Base-by-base conservation (phyloP, 2,113 vertebrate species). In the Pterocles orientalis region DNA sequence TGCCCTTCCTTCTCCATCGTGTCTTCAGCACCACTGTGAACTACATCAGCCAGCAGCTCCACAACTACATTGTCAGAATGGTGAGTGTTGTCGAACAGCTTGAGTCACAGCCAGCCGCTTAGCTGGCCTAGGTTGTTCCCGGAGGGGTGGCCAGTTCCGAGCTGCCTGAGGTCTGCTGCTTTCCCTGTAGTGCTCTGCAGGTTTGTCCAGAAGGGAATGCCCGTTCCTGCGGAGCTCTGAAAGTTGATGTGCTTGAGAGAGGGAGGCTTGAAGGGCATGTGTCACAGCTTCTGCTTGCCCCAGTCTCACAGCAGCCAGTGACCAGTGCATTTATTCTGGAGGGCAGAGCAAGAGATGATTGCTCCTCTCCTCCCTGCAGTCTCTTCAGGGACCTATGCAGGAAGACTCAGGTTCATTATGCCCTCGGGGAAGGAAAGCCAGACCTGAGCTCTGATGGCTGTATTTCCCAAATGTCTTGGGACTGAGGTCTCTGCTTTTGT, bases 1-100 rank as follows among this genome's bases (percentile, higher is more conserved):
- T 97, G 6, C 99, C 99, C 0, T 57, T n/a, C 8, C 91, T 99
- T 61, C 97, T 99, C 5, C 92, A 41, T 0, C 73, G 21, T n/a
- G 97, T 98, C 71, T 99, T 98, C 43, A 51, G 6, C 54, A 88
- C 95, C 2, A 94, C 98, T 0, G 54, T 98, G 91, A 96, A 97
- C 89, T 98, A 97, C 77, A 97, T 99, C 73, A 95, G 61, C 79
- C 76, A 66, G 23, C 95, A 91, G 31, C 24, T 97, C 5, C 75
- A 92, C 39, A 7, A 94, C 83, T 98, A 95, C 7, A 33, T 98
- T 68, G 71, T 77, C 54, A 78, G 94, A 65, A 86, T 98, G 69
- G 89, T 96, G 90, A 95, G 95, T 94, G 92, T 96, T 56, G 96
- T 95, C 87, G 73, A 13, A 23, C 39, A 10, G 10, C 57, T 26